phyloP scores from a whole-genome alignment of 2,113 vertebrate genomes.

The Lepus europaeus region DNA sequence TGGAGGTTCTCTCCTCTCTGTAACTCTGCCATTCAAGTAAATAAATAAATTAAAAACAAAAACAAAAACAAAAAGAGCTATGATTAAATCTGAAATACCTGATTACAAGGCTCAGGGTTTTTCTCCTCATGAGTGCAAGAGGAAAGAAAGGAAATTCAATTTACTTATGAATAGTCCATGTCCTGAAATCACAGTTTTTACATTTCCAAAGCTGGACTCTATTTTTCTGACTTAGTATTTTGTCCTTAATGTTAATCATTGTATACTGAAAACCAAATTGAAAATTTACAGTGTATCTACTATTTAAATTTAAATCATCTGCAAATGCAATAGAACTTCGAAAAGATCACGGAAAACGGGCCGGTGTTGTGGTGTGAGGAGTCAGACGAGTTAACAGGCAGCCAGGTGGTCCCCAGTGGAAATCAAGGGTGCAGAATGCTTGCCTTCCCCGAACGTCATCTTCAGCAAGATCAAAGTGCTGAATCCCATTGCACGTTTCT shows the following conservation, averaged over 20 bases:
- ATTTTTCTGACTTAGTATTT: conserved; percentile 38
- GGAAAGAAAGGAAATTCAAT: conserved; percentile 4
- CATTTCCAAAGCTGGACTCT: conserved; percentile 32
- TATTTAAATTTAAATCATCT: conserved; percentile 43
- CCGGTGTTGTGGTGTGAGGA: no score
- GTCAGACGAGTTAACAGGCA: no score
- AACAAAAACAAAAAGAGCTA: neutral
- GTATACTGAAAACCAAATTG: conserved; percentile 45
- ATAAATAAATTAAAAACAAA: no score
- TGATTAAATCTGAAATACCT: neutral
- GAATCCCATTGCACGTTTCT: no score
- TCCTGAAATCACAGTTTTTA: conserved; percentile 13
- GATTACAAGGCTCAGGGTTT: neutral
- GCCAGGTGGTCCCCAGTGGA: no score
- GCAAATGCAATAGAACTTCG: neutral
- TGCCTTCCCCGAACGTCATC: no score
- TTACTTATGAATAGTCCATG: neutral
- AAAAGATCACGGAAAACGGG: no score
- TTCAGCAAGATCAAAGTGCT: no score
- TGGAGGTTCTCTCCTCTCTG: no score
- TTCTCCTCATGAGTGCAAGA: neutral
- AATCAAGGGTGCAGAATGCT: no score
- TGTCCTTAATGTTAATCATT: conserved; percentile 5
- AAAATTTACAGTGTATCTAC: conserved; percentile 12
- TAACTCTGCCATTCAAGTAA: no score